Evolutionary conservation across 1,140 invertebrate species (phyloP).

Genomic region (Bombus waltoni): DNA sequence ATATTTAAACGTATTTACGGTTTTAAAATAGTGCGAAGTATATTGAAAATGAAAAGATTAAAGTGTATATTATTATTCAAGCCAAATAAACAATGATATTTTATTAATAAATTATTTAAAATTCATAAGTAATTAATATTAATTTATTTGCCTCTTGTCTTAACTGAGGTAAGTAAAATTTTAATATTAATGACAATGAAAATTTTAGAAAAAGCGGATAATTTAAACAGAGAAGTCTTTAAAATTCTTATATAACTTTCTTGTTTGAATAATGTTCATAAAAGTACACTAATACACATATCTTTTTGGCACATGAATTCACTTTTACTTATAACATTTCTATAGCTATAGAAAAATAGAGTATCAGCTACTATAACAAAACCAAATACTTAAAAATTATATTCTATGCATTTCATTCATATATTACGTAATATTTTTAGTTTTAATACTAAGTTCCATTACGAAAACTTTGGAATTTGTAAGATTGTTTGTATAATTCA

Average conservation of each 20-base stretch:
- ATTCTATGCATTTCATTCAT: slow-evolving; percentile 32
- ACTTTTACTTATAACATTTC: slow-evolving; percentile 69
- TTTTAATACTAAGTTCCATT: background rate
- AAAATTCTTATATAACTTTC: background rate
- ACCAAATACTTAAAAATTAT: slow-evolving; percentile 66
- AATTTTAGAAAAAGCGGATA: background rate
- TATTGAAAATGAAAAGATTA: slow-evolving; percentile 4
- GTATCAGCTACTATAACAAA: slow-evolving; percentile 56
- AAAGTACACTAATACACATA: slow-evolving; percentile 59
- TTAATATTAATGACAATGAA: background rate
- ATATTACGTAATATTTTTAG: slow-evolving; percentile 44
- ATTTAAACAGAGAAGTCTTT: background rate
- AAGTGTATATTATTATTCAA: background rate
- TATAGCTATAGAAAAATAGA: slow-evolving; percentile 56
- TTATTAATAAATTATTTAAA: background rate
- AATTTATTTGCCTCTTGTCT: background rate
- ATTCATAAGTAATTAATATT: background rate
- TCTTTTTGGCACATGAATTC: slow-evolving; percentile 82
- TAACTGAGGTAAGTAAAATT: background rate
- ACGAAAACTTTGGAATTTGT: background rate
- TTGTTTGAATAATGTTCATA: slow-evolving; percentile 17
- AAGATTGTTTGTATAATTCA: slow-evolving; percentile 2
- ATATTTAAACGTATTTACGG: slow-evolving; percentile 22
- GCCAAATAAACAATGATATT: background rate
- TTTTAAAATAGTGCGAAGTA: background rate